A percentile compares a stretch with the other conserved stretches of the same genome.
Evolutionary conservation across 1,140 invertebrate species (phyloP).

Genomic region (Trachelipus rathkii): DNA sequence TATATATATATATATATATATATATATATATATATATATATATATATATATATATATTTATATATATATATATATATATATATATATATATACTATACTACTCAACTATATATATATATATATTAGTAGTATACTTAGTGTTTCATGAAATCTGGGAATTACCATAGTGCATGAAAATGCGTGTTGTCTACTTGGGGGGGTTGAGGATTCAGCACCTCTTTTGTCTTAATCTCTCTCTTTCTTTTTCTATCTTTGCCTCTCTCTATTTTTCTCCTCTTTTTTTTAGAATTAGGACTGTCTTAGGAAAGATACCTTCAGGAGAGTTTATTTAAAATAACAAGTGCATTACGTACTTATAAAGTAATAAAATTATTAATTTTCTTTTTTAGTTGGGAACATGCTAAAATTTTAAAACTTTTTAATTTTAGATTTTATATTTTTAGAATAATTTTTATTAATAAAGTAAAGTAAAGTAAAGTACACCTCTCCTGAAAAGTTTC

Average conservation of each 20-base stretch:
- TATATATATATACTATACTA: too few species aligned
- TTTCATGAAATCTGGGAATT: constrained; percentile 6
- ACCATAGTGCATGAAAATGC: constrained; percentile 9
- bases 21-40: background rate
- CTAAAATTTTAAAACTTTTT: too few species aligned
- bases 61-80: too few species aligned
- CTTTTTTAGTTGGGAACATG: too few species aligned
- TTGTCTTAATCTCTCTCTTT: background rate
- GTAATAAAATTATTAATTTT: too few species aligned
- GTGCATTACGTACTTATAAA: too few species aligned
- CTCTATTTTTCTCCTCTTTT: background rate
- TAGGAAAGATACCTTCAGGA: background rate
- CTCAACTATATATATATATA: background rate
- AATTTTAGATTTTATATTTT: too few species aligned
- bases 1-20: constrained; percentile 16
- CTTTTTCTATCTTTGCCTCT: too few species aligned
- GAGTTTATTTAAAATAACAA: background rate
- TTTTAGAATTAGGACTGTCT: background rate
- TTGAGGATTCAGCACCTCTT: constrained; percentile 7
- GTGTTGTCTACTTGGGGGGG: constrained; percentile 1
- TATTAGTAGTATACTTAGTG: background rate
- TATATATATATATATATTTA: too few species aligned
- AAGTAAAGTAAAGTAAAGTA: too few species aligned
- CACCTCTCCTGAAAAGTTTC: too few species aligned
- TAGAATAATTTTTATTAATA: too few species aligned